These are phyloP conservation scores for Crypturellus tataupa DNA, from an alignment of 2,797 vertebrate genomes.

Conservation along the genomic window DNA sequence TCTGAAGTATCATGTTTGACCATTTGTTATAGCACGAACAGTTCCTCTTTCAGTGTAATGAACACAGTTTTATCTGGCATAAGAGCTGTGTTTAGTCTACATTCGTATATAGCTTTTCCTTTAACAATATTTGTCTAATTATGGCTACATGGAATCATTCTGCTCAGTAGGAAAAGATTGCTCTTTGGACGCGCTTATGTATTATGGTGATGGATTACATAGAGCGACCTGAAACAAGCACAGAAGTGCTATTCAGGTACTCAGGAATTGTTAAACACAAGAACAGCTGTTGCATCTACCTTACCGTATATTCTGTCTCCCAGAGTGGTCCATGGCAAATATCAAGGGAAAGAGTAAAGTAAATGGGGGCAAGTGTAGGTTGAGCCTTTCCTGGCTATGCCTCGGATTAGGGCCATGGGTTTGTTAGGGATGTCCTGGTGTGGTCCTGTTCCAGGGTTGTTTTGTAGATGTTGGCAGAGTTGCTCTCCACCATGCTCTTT, in stretches of 20 bases:
- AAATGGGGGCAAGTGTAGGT: fast-evolving
- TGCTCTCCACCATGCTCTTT: not conserved
- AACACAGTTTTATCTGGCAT: conserved; percentile 54
- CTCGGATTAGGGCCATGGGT: fast-evolving
- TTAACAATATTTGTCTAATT: conserved; percentile 34
- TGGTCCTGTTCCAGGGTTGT: not conserved
- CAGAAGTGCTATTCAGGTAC: not conserved
- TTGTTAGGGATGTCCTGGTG: not conserved
- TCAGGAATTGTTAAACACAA: not conserved
- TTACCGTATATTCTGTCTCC: fast-evolving
- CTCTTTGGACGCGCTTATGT: not conserved
- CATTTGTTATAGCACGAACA: conserved; percentile 16
- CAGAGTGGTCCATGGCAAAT: not conserved
- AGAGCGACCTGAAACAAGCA: not conserved
- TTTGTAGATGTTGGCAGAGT: fast-evolving
- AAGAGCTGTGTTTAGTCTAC: conserved; percentile 55
- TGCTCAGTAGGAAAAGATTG: not conserved
- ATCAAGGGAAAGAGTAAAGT: not conserved
- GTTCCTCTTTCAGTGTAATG: conserved; percentile 28
- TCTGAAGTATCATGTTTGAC: not conserved
- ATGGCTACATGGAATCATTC: not conserved
- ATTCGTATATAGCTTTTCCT: conserved; percentile 30
- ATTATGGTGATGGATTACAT: not conserved
- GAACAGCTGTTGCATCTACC: fast-evolving
- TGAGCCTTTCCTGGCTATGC: not conserved